phyloP scores from a whole-genome alignment of 2,888 invertebrate genomes.

The Teleiodes luculella region DNA sequence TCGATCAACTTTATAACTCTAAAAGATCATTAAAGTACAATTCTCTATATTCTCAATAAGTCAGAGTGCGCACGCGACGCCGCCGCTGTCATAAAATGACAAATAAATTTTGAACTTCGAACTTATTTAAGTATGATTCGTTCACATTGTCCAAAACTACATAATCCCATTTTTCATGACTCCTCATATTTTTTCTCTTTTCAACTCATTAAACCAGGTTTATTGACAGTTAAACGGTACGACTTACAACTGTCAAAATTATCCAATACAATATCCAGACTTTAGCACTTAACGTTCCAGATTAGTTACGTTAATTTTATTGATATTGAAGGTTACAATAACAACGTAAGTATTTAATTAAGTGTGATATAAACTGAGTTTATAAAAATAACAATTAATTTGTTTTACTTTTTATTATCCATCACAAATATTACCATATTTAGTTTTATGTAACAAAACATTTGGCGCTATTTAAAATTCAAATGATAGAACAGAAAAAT shows the following conservation, averaged over 20 bases:
- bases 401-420: too few species aligned
- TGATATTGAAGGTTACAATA: too few species aligned
- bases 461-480: slow-evolving; percentile 51
- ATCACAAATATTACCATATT: too few species aligned
- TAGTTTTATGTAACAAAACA: too few species aligned
- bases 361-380: too few species aligned
- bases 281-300: slow-evolving; percentile 23
- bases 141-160: slow-evolving; percentile 16
- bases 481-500: slow-evolving; percentile 59
- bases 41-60: slow-evolving; percentile 42
- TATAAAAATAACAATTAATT: too few species aligned
- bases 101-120: slow-evolving; percentile 31
- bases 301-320: slow-evolving; percentile 6
- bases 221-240: slow-evolving; percentile 48
- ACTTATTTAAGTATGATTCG: slow-evolving; percentile 14
- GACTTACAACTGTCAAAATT: slow-evolving; percentile 32
- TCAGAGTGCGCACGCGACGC: slow-evolving; percentile 67
- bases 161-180: slow-evolving; percentile 16
- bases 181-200: slow-evolving; percentile 22
- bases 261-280: slow-evolving; percentile 21
- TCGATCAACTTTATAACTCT: slow-evolving; percentile 51
- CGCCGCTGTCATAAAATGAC: slow-evolving; percentile 31
- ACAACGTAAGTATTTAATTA: too few species aligned
- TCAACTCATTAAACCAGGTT: slow-evolving; percentile 44
- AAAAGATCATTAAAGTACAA: slow-evolving; percentile 49